These are phyloP conservation scores for Drosophila tani DNA, from an alignment of 1,140 invertebrate species.

Conservation along the genomic window DNA sequence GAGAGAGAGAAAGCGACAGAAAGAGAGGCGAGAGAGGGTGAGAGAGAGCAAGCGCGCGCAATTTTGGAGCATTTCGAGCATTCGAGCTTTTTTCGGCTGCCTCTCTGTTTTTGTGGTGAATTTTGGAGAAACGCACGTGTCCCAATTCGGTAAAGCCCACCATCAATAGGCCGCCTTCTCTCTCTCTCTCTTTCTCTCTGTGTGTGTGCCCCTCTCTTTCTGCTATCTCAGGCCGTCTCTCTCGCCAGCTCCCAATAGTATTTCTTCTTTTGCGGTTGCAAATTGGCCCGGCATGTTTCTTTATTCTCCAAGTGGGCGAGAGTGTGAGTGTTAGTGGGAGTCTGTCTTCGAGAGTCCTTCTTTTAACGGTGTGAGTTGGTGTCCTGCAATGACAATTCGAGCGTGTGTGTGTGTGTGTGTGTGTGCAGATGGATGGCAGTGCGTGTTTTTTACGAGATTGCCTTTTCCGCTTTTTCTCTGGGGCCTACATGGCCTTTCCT, in stretches of 20 bases:
- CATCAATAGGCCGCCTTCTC: slow-evolving; percentile 2
- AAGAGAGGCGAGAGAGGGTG: background rate
- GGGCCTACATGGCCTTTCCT: slow-evolving; percentile 35
- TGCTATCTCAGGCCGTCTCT: background rate
- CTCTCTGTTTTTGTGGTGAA: slow-evolving; percentile 80
- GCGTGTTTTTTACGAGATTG: slow-evolving; percentile 56
- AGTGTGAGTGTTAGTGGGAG: slow-evolving; percentile 34
- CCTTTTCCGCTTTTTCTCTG: slow-evolving; percentile 45
- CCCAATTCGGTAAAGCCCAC: slow-evolving; percentile 63
- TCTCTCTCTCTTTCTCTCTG: background rate
- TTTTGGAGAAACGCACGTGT: slow-evolving; percentile 71
- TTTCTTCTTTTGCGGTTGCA: slow-evolving; percentile 49
- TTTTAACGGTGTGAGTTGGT: background rate
- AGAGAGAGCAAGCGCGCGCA: slow-evolving; percentile 40
- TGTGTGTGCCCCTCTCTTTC: background rate
- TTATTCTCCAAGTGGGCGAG: slow-evolving; percentile 31
- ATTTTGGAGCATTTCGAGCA: slow-evolving; percentile 17
- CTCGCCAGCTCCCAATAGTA: slow-evolving; percentile 10
- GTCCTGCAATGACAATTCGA: slow-evolving; percentile 39
- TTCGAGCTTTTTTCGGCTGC: slow-evolving; percentile 54
- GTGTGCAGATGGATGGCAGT: slow-evolving; percentile 39
- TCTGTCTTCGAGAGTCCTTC: slow-evolving; percentile 21
- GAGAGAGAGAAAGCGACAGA: background rate
- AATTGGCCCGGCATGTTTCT: slow-evolving; percentile 58
- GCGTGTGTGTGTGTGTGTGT: background rate